These are phyloP conservation scores for Motacilla alba DNA, from an alignment of 2,113 vertebrate species.

Conservation along the genomic window DNA sequence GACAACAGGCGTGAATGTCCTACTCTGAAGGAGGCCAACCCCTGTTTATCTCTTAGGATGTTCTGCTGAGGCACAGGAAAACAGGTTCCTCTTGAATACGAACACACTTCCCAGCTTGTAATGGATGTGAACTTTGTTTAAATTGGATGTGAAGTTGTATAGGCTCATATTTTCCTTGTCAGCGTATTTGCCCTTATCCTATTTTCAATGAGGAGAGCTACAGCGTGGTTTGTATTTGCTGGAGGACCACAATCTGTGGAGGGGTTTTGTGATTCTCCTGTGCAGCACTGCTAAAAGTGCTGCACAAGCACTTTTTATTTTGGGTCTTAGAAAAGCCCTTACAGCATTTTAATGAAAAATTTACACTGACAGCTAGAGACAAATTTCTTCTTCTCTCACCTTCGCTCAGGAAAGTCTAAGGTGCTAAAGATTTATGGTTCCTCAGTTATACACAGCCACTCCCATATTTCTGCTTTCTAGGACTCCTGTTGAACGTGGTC, in stretches of 20 bases:
- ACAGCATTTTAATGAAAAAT: constrained; percentile 44
- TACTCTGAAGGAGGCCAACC: not conserved
- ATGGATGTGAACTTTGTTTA: constrained; percentile 39
- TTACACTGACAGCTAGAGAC: constrained; percentile 31
- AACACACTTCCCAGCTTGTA: not conserved
- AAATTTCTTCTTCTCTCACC: constrained; percentile 39
- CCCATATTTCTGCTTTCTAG: not conserved
- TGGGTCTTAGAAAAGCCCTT: constrained; percentile 12
- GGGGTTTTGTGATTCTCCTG: not conserved
- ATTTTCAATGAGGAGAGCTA: constrained; percentile 23
- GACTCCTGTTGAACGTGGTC: not conserved
- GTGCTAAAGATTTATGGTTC: constrained; percentile 25
- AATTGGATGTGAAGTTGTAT: constrained; percentile 36
- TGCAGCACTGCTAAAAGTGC: constrained; percentile 28
- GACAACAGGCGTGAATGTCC: not conserved
- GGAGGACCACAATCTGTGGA: not conserved
- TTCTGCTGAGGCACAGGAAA: constrained; percentile 30
- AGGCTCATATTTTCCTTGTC: not conserved
- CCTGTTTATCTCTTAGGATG: not conserved
- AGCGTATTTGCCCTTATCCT: constrained; percentile 42
- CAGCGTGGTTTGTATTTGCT: not conserved
- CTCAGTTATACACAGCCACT: not conserved
- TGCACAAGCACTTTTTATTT: constrained; percentile 41
- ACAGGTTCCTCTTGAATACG: not conserved
- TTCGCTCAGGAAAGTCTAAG: not conserved